phyloP scores from a whole-genome alignment of 2,888 invertebrate genomes.

The Drosophila sordidapex region DNA sequence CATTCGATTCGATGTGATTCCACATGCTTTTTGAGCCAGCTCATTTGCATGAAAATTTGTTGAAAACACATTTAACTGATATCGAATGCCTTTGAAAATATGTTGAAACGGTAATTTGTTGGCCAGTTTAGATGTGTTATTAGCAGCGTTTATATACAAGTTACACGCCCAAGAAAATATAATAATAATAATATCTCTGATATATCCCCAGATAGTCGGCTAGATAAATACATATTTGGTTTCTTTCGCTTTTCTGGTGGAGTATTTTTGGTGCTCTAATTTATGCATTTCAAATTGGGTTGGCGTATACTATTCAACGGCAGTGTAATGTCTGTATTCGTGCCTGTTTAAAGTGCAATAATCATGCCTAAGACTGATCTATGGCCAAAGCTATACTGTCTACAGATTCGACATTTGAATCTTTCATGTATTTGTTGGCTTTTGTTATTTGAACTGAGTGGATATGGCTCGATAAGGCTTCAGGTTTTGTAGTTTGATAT shows the following conservation, averaged over 20 bases:
- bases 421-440: constrained; percentile 3
- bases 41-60: constrained; percentile 79
- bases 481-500: constrained; percentile 48
- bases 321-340: constrained; percentile 78
- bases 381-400: constrained; percentile 46
- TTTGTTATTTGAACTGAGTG: constrained; percentile 31
- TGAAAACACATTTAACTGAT: constrained; percentile 72
- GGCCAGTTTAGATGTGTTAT: constrained; percentile 76
- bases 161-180: constrained; percentile 55
- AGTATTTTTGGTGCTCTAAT: constrained; percentile 59
- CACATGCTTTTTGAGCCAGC: constrained; percentile 8
- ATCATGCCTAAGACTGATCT: constrained; percentile 72
- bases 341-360: constrained; percentile 76
- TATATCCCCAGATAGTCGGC: constrained; percentile 30
- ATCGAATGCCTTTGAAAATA: constrained; percentile 60
- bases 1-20: constrained; percentile 8
- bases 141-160: constrained; percentile 78
- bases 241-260: constrained; percentile 16
- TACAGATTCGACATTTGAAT: constrained; percentile 37
- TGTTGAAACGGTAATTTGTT: constrained; percentile 80
- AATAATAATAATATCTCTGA: constrained; percentile 26
- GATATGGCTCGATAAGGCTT: constrained; percentile 38
- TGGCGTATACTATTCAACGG: constrained; percentile 70
- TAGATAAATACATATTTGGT: constrained; percentile 49
- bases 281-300: constrained; percentile 69